These are phyloP conservation scores for Oscheius sp. DNA, from an alignment of 2,888 invertebrate species.

Conservation along the genomic window DNA sequence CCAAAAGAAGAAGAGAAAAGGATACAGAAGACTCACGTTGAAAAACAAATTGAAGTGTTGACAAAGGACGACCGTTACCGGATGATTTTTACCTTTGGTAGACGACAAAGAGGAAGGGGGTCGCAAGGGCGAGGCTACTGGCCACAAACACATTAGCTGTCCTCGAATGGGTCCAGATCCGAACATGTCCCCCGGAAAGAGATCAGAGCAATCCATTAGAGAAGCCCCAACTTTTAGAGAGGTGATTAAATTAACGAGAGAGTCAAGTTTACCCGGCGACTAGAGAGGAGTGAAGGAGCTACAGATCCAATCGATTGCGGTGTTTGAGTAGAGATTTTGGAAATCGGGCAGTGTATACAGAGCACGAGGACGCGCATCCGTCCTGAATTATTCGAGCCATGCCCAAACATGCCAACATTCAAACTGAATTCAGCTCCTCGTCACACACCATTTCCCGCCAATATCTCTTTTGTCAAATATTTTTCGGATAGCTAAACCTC, in stretches of 20 bases:
- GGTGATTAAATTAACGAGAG: constrained; percentile 13
- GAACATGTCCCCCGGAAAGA: background rate
- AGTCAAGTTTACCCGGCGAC: constrained; percentile 10
- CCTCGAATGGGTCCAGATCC: background rate
- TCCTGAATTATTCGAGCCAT: constrained; percentile 29
- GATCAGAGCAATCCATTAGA: background rate
- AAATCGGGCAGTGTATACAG: constrained; percentile 8
- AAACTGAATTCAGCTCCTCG: too few species aligned
- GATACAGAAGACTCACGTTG: background rate
- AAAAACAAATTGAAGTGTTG: background rate
- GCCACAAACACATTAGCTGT: constrained; percentile 26
- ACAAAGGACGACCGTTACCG: background rate
- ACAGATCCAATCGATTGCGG: constrained; percentile 14
- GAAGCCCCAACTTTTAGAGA: constrained; percentile 3
- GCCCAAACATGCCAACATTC: constrained; percentile 1
- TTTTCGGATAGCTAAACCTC: background rate
- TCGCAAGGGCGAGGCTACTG: constrained; percentile 21
- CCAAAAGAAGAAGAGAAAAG: background rate
- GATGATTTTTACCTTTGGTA: background rate
- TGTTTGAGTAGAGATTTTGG: constrained; percentile 21
- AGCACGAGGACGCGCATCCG: constrained; percentile 3
- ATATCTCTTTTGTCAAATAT: background rate
- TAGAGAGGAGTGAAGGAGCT: background rate
- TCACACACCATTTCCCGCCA: too few species aligned
- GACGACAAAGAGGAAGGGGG: constrained; percentile 26